Conservation (phyloP, 2,888 invertebrate species). For the Sipha maydis region DNA sequence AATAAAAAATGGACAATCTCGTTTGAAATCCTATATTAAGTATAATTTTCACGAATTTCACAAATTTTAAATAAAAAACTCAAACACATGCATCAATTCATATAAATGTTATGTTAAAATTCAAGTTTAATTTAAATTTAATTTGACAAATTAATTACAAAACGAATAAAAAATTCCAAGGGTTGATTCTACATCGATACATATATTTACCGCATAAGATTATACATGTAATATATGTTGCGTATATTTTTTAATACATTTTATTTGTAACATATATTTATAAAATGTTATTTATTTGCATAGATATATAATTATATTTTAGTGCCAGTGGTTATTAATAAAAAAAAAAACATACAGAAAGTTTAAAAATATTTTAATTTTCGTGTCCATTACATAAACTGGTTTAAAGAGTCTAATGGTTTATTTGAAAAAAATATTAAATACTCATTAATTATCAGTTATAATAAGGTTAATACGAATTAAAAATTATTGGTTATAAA, state of each 20-base stretch:
- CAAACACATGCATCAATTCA: no score
- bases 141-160: neutral
- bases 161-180: neutral
- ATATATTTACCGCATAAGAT: no score
- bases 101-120: no score
- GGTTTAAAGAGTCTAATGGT: neutral
- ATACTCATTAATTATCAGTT: no score
- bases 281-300: neutral
- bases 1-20: no score
- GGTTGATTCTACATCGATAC: neutral
- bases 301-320: neutral
- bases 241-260: no score
- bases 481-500: no score
- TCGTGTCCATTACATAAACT: slow-evolving; percentile 14
- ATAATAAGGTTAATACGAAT: no score
- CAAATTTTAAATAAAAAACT: no score
- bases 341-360: neutral
- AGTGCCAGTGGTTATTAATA: slow-evolving; percentile 8
- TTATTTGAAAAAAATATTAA: neutral
- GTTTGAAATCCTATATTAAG: no score
- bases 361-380: slow-evolving; percentile 7
- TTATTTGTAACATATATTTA: neutral
- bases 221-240: no score
- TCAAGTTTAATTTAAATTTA: neutral
- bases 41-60: no score